A percentile compares a stretch with the other conserved stretches of the same genome.
Evolutionary conservation across 2,113 vertebrate genomes (phyloP).

Genomic region (Hydropotes inermis): DNA sequence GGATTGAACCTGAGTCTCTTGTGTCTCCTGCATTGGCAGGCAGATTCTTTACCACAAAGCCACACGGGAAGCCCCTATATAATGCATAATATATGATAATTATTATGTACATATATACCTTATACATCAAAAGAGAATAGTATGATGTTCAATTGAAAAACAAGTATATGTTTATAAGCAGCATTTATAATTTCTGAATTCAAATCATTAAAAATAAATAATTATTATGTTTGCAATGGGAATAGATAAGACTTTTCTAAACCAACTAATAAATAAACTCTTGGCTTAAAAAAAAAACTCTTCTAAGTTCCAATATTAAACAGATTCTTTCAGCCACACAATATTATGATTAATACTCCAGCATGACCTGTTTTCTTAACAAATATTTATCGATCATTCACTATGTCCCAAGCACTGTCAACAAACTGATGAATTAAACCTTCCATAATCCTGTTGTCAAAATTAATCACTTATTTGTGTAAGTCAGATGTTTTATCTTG

Average conservation of each 20-base stretch:
- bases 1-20: not conserved
- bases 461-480: conserved; percentile 41
- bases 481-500: conserved; percentile 3
- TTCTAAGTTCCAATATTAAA: not conserved
- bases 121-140: not conserved
- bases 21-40: not conserved
- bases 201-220: not conserved
- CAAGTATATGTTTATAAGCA: not conserved
- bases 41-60: not conserved
- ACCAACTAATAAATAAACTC: not conserved
- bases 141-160: not conserved
- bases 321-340: not conserved
- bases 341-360: conserved; percentile 6
- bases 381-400: conserved; percentile 19
- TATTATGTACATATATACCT: not conserved
- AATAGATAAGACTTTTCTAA: not conserved
- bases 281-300: not conserved
- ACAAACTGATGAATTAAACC: conserved; percentile 29
- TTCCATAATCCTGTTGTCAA: conserved; percentile 12
- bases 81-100: not conserved
- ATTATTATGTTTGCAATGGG: not conserved
- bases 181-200: conserved; percentile 14
- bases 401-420: not conserved
- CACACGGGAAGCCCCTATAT: not conserved
- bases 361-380: not conserved